Percentiles rank a stretch among this genome's conserved stretches.
Conservation (phyloP, 2,888 invertebrate genomes). For the Tipula helvola region DNA sequence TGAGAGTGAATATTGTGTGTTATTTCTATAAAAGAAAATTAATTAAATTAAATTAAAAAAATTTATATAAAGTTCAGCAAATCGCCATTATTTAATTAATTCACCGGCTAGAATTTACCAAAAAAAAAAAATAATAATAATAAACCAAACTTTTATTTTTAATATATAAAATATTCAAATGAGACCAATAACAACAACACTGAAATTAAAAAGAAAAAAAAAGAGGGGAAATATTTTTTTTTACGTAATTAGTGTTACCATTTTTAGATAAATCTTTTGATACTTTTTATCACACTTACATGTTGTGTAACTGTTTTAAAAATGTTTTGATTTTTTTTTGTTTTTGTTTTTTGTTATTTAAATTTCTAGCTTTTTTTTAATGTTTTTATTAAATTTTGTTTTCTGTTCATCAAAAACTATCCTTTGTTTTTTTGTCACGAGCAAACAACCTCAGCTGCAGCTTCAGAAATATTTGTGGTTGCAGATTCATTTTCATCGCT, state of each 20-base stretch:
- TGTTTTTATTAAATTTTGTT: neutral
- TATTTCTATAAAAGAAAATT: neutral
- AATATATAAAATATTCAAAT: neutral
- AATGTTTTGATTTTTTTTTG: neutral
- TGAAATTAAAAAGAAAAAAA: neutral
- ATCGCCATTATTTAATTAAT: neutral
- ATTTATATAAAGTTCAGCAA: neutral
- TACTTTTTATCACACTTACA: neutral
- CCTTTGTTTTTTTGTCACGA: conserved; percentile 28
- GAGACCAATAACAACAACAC: neutral
- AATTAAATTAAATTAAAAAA: neutral
- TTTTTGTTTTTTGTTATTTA: neutral
- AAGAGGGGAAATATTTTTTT: neutral
- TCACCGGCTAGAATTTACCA: neutral
- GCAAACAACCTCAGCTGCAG: conserved; percentile 29
- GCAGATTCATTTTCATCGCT: conserved; percentile 12
- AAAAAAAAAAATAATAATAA: neutral
- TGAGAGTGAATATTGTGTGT: neutral
- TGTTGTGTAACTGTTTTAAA: neutral
- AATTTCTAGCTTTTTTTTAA: neutral
- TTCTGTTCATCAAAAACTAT: conserved; percentile 20
- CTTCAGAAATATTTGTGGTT: conserved; percentile 16
- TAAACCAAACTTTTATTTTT: neutral
- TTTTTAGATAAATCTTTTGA: neutral
- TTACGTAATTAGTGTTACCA: neutral